Percentiles rank a stretch among this genome's conserved stretches.
These are phyloP conservation scores for Rugalucina vietnamica DNA, from an alignment of 2,888 invertebrate genomes.

Conservation along the genomic window DNA sequence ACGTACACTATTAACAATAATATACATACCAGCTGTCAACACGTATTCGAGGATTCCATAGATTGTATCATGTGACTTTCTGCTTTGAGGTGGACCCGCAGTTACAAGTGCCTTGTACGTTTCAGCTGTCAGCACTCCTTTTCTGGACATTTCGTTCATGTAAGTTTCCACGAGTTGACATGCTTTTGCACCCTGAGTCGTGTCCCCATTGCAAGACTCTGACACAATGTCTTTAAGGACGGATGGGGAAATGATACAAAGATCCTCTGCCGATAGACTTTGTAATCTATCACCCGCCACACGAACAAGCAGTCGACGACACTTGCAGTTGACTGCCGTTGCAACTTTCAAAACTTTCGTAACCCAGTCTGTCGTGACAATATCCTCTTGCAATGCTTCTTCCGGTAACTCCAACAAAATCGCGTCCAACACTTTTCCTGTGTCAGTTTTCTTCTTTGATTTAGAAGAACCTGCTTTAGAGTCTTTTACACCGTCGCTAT, in stretches of 20 bases:
- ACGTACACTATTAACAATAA: too few species aligned
- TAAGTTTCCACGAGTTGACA: conserved; percentile 78
- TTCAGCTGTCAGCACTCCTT: conserved; percentile 78
- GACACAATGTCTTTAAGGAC: conserved; percentile 77
- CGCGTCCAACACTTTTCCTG: conserved; percentile 72
- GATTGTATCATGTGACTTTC: conserved; percentile 77
- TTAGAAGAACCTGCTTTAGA: conserved; percentile 47
- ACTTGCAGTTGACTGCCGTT: conserved; percentile 69
- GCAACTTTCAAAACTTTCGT: conserved; percentile 74
- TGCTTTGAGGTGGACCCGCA: conserved; percentile 74
- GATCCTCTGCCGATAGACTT: conserved; percentile 74
- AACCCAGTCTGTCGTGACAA: conserved; percentile 72
- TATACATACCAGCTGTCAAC: conserved; percentile 75
- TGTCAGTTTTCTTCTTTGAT: conserved; percentile 60
- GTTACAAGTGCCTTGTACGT: conserved; percentile 78
- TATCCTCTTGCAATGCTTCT: conserved; percentile 68
- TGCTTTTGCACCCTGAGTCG: conserved; percentile 65
- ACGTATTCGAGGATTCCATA: conserved; percentile 79
- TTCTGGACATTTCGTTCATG: conserved; percentile 77
- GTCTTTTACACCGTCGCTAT: conserved; percentile 49
- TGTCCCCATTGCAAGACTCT: conserved; percentile 67
- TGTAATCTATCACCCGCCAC: conserved; percentile 77
- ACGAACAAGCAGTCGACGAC: conserved; percentile 74
- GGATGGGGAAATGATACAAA: conserved; percentile 78
- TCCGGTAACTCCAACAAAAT: conserved; percentile 77